phyloP scores from a whole-genome alignment of 1,140 invertebrate genomes.

The Manduca sexta region DNA sequence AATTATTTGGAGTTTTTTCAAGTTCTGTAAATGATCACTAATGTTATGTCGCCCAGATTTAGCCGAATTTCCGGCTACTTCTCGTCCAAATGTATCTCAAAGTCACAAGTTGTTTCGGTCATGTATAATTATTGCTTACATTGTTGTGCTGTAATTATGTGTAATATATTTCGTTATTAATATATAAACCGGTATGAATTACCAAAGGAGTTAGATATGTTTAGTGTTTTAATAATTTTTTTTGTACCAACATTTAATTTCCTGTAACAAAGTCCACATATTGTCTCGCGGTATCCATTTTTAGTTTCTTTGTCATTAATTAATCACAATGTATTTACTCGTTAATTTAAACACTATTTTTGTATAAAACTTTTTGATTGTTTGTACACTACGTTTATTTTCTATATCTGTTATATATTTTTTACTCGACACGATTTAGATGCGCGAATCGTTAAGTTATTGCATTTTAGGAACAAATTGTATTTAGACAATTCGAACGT shows the following conservation, averaged over 20 bases:
- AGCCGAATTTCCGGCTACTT: too few relatives aligned
- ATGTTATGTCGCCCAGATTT: too few relatives aligned
- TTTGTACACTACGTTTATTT: slow-evolving; percentile 1
- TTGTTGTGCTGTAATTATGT: slow-evolving; percentile 33
- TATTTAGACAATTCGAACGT: slow-evolving; percentile 43
- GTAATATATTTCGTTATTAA: slow-evolving; percentile 50
- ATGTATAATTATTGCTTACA: slow-evolving; percentile 24
- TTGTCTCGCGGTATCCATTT: not conserved
- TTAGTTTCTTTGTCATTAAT: not conserved
- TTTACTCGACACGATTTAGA: slow-evolving; percentile 7
- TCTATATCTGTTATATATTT: slow-evolving; percentile 2
- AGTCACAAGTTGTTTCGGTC: not conserved
- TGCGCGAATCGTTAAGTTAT: slow-evolving; percentile 12
- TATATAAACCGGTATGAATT: slow-evolving; percentile 65
- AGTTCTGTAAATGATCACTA: too few relatives aligned
- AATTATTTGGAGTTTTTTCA: too few relatives aligned
- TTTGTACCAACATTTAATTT: slow-evolving; percentile 15
- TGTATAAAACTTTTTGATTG: slow-evolving; percentile 30
- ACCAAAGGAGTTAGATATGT: slow-evolving; percentile 68
- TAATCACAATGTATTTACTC: slow-evolving; percentile 7
- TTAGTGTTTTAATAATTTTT: slow-evolving; percentile 60
- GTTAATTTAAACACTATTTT: slow-evolving; percentile 38
- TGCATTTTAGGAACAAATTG: slow-evolving; percentile 40
- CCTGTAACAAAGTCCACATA: not conserved
- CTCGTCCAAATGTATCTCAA: not conserved